Evolutionary conservation across 2,888 invertebrate species (phyloP).

Genomic region (Aporophyla lueneburgensis): DNA sequence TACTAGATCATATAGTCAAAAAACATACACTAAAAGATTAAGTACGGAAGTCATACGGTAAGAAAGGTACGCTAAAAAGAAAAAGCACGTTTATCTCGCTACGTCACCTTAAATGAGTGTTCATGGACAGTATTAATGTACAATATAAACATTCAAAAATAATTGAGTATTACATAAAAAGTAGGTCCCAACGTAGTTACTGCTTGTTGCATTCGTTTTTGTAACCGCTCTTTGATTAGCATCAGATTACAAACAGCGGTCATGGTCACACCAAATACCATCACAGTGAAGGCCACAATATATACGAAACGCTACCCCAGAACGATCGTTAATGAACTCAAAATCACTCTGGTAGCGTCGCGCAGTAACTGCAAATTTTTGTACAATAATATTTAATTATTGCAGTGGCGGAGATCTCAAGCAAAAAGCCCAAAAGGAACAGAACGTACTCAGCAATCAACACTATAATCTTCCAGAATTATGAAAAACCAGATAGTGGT

Average conservation of each 20-base stretch:
- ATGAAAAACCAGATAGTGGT: slow-evolving; percentile 19
- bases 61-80: too few species aligned
- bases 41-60: too few species aligned
- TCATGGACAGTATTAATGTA: not conserved
- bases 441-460: slow-evolving; percentile 39
- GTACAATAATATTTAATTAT: not conserved
- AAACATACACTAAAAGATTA: too few species aligned
- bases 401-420: slow-evolving; percentile 31
- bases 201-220: not conserved
- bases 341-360: not conserved
- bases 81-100: too few species aligned
- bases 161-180: not conserved
- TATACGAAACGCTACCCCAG: not conserved
- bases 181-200: not conserved
- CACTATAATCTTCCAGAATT: slow-evolving; percentile 40
- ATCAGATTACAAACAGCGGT: not conserved
- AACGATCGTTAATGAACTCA: not conserved
- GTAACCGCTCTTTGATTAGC: not conserved
- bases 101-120: not conserved
- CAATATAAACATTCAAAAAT: not conserved
- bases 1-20: too few species aligned
- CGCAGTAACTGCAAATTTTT: not conserved
- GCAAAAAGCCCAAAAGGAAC: not conserved
- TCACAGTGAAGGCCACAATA: not conserved
- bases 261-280: not conserved